Evolutionary conservation across 2,113 vertebrate species (phyloP), one percentile per base, ranked within the genome.

Genomic region (Struthidea cinerea): DNA sequence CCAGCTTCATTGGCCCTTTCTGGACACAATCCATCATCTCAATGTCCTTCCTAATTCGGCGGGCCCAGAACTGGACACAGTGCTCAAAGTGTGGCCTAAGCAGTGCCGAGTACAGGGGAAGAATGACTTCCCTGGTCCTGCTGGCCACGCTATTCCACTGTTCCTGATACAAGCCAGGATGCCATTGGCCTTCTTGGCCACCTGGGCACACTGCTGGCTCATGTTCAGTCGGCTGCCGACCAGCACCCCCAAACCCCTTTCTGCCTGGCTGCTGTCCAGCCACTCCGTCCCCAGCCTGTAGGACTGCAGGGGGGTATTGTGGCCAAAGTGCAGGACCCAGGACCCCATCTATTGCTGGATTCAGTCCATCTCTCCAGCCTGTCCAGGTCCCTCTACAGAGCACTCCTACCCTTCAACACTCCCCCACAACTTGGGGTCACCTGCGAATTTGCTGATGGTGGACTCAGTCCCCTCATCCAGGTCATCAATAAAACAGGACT

Each of bases 1-100:
- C 21, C 26, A 59, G 26, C 19, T 67, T 67, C 1, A 2, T 2
- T 67, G 21, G 2, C 21, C 17, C 9, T 68, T 50, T 86, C 26
- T 50, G 27, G 44, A 44, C 11, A 22, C 20, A 22, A 12, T 50
- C 13, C 11, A 42, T 27, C 11, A 50, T 7, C 26, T 76, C 61
- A 67, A 67, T 0, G 1, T 18, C 37, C 11, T 59, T 26, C 10
- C 13, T 76, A 41, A 76, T 14, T 0, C 18, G 9, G 1, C 16
- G 16, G 11, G 3, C 26, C 21, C 26, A 67, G 44, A 86, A 26
- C 13, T 50, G 20, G 35, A 57, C n/a, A 11, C 50, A 49, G 30
- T 3, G 9, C 16, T 50, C 20, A 57, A 50, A 1, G 16, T 11
- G 4, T 4, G 11, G 24, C 21, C 26, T 14, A 32, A 35, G 24